These are phyloP conservation scores for Actinia tenebrosa DNA, from an alignment of 64 coral and sea anemone genomes.

Conservation along the genomic window DNA sequence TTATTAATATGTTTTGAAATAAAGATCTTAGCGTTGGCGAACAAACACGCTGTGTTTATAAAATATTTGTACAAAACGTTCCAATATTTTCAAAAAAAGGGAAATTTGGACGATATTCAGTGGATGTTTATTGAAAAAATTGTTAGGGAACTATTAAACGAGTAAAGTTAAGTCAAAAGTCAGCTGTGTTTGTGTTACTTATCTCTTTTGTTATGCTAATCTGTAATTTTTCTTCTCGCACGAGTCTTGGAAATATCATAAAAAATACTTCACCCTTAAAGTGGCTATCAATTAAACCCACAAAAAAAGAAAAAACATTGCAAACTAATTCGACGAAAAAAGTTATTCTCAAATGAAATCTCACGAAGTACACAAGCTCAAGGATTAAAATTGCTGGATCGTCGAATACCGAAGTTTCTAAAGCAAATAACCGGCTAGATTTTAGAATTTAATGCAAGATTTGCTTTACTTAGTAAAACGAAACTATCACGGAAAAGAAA, in stretches of 20 bases:
- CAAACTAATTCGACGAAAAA: background rate
- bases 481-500: background rate
- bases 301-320: background rate
- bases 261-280: background rate
- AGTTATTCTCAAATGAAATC: background rate
- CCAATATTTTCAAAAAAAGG: background rate
- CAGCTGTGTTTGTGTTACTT: background rate
- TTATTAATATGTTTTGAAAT: background rate
- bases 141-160: background rate
- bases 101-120: background rate
- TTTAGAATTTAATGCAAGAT: background rate
- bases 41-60: background rate
- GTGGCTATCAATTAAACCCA: background rate
- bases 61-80: background rate
- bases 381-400: background rate
- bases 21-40: background rate
- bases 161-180: background rate
- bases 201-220: background rate
- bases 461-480: background rate
- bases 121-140: background rate
- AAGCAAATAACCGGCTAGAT: background rate
- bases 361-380: background rate
- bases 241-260: background rate
- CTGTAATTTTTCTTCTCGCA: background rate
- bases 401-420: conserved; percentile 4